phyloP scores from a whole-genome alignment of 1,140 invertebrate species.

The Paraescarpia echinospica region DNA sequence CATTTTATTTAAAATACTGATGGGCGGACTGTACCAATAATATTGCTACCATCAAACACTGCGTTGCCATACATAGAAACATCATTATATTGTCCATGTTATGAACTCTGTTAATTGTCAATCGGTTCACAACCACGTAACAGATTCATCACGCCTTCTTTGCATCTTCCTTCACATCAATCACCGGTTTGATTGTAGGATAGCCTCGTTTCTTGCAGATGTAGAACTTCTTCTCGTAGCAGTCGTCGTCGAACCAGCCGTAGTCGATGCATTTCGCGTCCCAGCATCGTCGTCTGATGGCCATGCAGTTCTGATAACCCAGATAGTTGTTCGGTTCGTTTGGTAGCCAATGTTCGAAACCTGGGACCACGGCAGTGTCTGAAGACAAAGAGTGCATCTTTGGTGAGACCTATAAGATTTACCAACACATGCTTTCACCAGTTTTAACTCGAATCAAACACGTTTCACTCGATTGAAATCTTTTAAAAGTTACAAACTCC shows the following conservation, averaged over 20 bases:
- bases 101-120: neutral
- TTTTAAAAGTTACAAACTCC: no score
- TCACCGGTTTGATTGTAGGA: neutral
- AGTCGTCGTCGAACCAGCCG: neutral
- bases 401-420: neutral
- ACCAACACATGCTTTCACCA: no score
- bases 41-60: neutral
- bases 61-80: neutral
- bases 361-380: neutral
- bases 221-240: neutral
- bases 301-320: neutral
- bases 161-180: neutral
- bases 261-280: conserved; percentile 3
- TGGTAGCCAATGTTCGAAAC: neutral
- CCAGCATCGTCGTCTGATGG: neutral
- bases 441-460: no score
- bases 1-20: neutral
- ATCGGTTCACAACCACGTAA: neutral
- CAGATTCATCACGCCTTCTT: neutral
- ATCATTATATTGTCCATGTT: neutral
- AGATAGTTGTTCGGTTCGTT: neutral
- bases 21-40: neutral
- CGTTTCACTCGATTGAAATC: no score
- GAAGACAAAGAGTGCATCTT: neutral
- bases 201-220: neutral